Evolutionary conservation across 2,888 invertebrate species (phyloP).

Genomic region (Lamellibrachia satsuma): DNA sequence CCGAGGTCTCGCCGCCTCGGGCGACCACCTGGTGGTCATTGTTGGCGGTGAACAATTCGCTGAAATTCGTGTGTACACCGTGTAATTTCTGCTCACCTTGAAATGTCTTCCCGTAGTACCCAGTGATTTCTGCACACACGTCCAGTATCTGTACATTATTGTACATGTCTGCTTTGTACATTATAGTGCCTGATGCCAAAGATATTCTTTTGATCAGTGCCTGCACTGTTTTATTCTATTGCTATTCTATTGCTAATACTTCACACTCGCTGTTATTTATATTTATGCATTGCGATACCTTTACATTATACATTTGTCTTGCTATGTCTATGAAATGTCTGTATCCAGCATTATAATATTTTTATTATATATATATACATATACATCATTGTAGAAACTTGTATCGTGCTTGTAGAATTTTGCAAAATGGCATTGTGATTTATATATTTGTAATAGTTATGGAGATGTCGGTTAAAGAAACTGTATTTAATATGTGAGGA

Average conservation of each 20-base stretch:
- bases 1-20: background rate
- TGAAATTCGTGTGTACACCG: slow-evolving; percentile 32
- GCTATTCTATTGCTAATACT: background rate
- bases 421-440: background rate
- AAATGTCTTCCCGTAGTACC: background rate
- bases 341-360: background rate
- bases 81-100: background rate
- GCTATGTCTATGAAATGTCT: background rate
- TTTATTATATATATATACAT: background rate
- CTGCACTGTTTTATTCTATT: background rate
- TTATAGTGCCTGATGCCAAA: background rate
- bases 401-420: background rate
- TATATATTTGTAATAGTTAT: background rate
- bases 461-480: background rate
- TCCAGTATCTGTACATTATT: background rate
- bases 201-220: background rate
- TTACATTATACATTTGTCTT: slow-evolving; percentile 17
- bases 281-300: background rate
- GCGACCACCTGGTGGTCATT: slow-evolving; percentile 30
- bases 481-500: background rate
- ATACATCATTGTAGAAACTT: slow-evolving; percentile 7
- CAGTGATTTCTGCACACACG: background rate
- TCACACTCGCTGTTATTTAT: background rate
- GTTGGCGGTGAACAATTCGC: slow-evolving; percentile 33
- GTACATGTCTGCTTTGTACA: background rate